Conservation (phyloP, 2,113 vertebrate genomes). For the Microcebus lehilahytsara region DNA sequence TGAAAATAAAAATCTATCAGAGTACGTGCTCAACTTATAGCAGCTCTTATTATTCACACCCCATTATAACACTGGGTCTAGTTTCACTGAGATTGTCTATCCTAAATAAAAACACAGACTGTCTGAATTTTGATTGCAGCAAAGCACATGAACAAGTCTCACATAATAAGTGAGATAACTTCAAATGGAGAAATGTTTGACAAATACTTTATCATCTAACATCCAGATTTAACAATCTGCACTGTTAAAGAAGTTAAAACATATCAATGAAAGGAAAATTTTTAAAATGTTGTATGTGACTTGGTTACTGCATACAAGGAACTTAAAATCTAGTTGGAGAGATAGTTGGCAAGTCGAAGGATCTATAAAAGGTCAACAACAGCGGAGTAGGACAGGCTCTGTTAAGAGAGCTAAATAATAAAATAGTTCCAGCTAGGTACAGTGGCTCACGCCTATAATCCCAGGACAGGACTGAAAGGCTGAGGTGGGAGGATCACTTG, state of each 20-base stretch:
- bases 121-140: background rate
- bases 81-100: background rate
- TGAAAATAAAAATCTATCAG: too few relatives aligned
- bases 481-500: too few relatives aligned
- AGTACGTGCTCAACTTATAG: background rate
- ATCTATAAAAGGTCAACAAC: background rate
- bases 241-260: background rate
- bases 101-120: background rate
- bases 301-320: background rate
- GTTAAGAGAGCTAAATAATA: background rate
- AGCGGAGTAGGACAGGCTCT: background rate
- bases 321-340: background rate
- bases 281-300: background rate
- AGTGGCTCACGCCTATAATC: background rate
- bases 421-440: background rate
- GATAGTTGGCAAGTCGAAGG: background rate
- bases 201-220: background rate
- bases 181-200: constrained; percentile 13
- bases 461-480: too few relatives aligned
- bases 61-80: background rate
- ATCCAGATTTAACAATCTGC: background rate
- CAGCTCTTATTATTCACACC: too few relatives aligned
- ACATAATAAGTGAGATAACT: background rate
- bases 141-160: background rate
- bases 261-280: background rate